These are phyloP conservation scores for Pristionchus entomophagus DNA, from an alignment of 2,888 invertebrate genomes.

Conservation along the genomic window DNA sequence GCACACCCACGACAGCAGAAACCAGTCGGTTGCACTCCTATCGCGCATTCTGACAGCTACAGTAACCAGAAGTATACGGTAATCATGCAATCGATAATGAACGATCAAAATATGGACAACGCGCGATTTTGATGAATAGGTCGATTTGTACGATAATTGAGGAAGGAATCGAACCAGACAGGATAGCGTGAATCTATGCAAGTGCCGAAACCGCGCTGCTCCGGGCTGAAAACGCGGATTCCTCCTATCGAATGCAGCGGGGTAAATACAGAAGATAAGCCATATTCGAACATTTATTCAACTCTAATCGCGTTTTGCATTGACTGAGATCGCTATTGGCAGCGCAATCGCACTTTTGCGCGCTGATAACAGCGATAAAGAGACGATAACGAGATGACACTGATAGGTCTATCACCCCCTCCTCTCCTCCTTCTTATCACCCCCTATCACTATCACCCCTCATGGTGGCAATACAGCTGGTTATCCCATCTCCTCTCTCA, in stretches of 20 bases:
- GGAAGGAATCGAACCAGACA: neutral
- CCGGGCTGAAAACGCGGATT: too few species aligned
- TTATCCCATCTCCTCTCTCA: neutral
- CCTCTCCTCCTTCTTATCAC: neutral
- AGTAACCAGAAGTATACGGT: neutral
- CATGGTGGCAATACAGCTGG: neutral
- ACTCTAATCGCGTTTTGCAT: too few species aligned
- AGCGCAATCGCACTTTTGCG: too few species aligned
- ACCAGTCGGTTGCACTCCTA: neutral
- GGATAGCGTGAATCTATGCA: neutral
- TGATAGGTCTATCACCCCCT: too few species aligned
- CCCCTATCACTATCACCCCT: neutral
- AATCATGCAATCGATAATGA: neutral
- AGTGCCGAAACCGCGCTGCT: neutral
- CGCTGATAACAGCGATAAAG: too few species aligned
- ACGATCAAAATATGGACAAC: neutral
- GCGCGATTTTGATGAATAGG: too few species aligned
- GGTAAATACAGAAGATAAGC: too few species aligned
- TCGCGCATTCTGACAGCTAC: neutral
- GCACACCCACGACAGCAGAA: neutral
- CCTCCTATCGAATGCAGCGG: too few species aligned
- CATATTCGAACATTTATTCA: too few species aligned
- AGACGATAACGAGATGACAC: too few species aligned
- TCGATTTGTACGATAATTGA: too few species aligned
- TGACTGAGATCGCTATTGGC: too few species aligned